Evolutionary conservation across 92 coral and sea anemone species (phyloP), one percentile per base, ranked within the genome.

Genomic region (Heliopora coerulea): DNA sequence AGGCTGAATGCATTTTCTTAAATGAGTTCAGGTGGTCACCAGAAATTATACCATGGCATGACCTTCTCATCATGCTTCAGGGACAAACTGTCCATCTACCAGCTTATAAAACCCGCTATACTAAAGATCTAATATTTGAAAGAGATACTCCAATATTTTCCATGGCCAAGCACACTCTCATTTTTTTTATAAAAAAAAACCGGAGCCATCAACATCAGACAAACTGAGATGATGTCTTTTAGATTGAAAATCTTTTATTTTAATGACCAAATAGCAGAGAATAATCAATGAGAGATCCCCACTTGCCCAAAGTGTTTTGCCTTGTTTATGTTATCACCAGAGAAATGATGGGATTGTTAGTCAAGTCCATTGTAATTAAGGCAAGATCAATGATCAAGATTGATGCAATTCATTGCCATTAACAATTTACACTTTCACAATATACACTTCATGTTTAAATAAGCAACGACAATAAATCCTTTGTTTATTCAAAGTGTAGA

Each of bases 171-270:
- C 28, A 62, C 14, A 21, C 15, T 5, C 5, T 78, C 9, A 49
- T 52, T 56, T 18, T 9, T 46, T 78, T 15, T n/a, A n/a, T n/a
- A n/a, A n/a, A n/a, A n/a, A n/a, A 64, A 49, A 49, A 30, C 26
- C 31, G 76, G 82, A 23, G 28, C 24, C 17, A 46, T 78, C 23
- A 76, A 78, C 50, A 65, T 65, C n/a, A n/a, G 31, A 26, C 65
- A 78, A 33, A 78, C 82, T 1, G 78, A 78, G 62, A 78, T 78
- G 82, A 78, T 78, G 82, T 18, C 62, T 8, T 65, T 78, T 11
- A 76, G 76, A 9, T 78, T 62, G 44, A 78, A 34, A 30, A 33
- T 78, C 7, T 78, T 78, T 64, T 18, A 18, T 57, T 73, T 73
- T 37, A 24, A 54, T 14, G 27, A 10, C 26, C 62, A 41, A 62